Conservation (phyloP, 2,888 invertebrate species). For the Gnatocerus cornutus region DNA sequence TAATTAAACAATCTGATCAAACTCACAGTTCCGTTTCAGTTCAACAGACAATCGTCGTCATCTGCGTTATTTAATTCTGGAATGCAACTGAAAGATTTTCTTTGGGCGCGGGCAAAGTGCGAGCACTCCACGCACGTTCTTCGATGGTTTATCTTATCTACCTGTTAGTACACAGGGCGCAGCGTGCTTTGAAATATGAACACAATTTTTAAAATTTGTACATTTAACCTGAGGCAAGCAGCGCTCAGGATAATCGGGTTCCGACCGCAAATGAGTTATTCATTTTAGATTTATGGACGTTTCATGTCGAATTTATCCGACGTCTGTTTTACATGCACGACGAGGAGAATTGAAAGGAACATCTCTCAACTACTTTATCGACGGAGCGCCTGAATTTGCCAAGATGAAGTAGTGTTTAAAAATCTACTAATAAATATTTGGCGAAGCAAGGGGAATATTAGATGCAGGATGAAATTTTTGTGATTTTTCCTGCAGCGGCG, state of each 20-base stretch:
- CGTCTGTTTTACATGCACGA: slow-evolving; percentile 49
- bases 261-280: slow-evolving; percentile 67
- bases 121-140: slow-evolving; percentile 43
- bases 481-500: too few species aligned
- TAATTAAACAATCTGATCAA: too few species aligned
- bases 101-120: slow-evolving; percentile 8
- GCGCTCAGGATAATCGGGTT: slow-evolving; percentile 67
- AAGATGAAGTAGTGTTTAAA: background rate
- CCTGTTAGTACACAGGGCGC: slow-evolving; percentile 53
- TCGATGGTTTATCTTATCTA: slow-evolving; percentile 52
- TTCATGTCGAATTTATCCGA: slow-evolving; percentile 64
- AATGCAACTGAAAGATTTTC: too few species aligned
- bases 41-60: too few species aligned
- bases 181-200: slow-evolving; percentile 63
- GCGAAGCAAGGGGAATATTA: background rate
- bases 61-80: too few species aligned
- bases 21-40: too few species aligned
- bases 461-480: background rate
- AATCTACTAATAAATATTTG: too few species aligned
- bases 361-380: slow-evolving; percentile 57
- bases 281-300: slow-evolving; percentile 67
- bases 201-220: slow-evolving; percentile 67
- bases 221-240: slow-evolving; percentile 66
- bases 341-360: slow-evolving; percentile 55
- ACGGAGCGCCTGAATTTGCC: slow-evolving; percentile 12